Evolutionary conservation across 1,140 invertebrate genomes (phyloP), one percentile per base, ranked within the genome.

Genomic region (Drosophila triauraria): DNA sequence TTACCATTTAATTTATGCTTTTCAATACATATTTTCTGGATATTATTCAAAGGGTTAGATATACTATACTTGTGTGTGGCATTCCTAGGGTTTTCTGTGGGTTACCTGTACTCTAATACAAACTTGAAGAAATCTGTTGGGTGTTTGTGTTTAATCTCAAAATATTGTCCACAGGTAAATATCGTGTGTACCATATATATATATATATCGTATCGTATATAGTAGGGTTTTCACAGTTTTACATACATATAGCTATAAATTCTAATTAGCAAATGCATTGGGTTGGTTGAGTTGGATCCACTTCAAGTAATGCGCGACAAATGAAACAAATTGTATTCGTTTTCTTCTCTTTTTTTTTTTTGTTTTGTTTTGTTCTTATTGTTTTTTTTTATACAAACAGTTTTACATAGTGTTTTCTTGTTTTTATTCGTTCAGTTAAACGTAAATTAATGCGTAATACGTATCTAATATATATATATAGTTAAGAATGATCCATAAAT

Each of bases 111-210:
- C 8, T 69, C 56, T 60, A 60, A 61, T 65, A 75, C 82, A 75
- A 70, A 69, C 35, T 83, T 58, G 20, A 76, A 51, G 59, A 58
- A 60, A 65, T 74, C 42, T 78, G 47, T 58, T 15, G 44, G 51
- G 30, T 44, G 35, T 67, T 53, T 50, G 9, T 12, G 32, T 75
- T 71, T 71, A 61, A 70, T 84, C 68, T 83, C 71, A 78, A 81
- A 56, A 86, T 87, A 86, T 86, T 86, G 84, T 86, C 82, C 80
- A 69, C 53, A 56, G 53, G 53, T 56, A 56, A 56, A 56, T 56
- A 40, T 56, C 53, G 53, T 56, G 53, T 40, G 53, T 56, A 13
- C 53, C 53, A 23, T 15, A 56, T 64, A 88, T 67, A 78, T 64
- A 70, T 54, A 78, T 59, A 82, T 56, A 69, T 68, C 27, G 27